Evolutionary conservation across 2,888 invertebrate genomes (phyloP), one percentile per base, ranked within the genome.

Genomic region (Pyrochroa serraticornis): DNA sequence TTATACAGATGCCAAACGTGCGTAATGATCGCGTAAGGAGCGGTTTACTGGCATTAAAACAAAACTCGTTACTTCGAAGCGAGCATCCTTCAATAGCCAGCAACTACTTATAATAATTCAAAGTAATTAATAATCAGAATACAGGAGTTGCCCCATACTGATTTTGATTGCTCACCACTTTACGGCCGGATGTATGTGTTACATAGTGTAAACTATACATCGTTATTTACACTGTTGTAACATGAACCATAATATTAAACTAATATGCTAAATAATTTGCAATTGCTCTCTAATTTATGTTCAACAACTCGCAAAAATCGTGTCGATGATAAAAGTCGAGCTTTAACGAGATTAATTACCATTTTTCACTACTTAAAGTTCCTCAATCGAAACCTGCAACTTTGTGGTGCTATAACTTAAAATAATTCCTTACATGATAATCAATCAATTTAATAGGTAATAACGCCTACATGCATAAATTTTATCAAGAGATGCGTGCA

Each of bases 221-320:
- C 67, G 69, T 71, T 70, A 72, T 69, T 70, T 71, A 68, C 70
- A 70, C 67, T 64, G 57, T 66, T 67, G 63, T 66, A 69, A 70
- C 72, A 71, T 71, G 70, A 69, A 68, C 63, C 22, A 62, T 68
- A 68, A 67, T 63, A 63, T 68, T 66, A 67, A 63, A 68, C 60
- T 65, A 63, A 69, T 70, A 65, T 63, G 60, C 60, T 58, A 64
- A 65, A 66, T 60, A 64, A 68, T 68, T 65, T 65, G 56, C 61
- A 64, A 50, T 42, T 38, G 52, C 35, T 49, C 43, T 13, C 44
- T 58, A 60, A 63, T 60, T 60, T 60, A 63, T 60, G 41, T 51
- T 43, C n/a, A 22, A 22, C 22, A 22, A 22, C 22, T 5, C 22
- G 22, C 22, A 22, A 22, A 22, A 22, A 22, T 22, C 5, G 22